Base-by-base conservation (phyloP, 1,140 invertebrate species). In the Papilio helenus region DNA sequence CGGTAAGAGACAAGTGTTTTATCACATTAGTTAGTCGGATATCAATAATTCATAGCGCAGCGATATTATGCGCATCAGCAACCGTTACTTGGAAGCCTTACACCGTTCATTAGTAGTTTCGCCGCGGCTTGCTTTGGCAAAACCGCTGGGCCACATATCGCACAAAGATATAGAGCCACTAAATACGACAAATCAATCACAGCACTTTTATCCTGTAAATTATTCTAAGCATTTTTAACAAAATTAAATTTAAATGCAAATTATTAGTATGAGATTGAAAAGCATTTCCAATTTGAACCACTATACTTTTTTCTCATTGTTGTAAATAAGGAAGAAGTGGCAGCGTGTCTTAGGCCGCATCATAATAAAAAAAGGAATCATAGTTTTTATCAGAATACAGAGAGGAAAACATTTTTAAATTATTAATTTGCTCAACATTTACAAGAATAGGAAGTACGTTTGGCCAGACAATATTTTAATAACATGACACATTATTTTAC, bases 41-140 rank as follows among this genome's bases (percentile, higher is more conserved):
- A 93, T 94, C 91, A 92, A 94, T 94, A 91, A 93, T 94, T 93
- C 92, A 94, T 92, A 91, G 85, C 84, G 81, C 80, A 85, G 78
- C 81, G 83, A 86, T 91, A 89, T 93, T 92, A 92, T 92, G 90
- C 90, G 86, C 88, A 91, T 86, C 87, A 85, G 26, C 83, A 79
- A 89, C 90, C 90, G 90, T 93, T 94, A 92, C 90, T 94, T 91
- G 90, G 91, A 93, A 93, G 90, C 85, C 91, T 91, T 87, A 90
- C 86, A 86, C 80, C 83, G 85, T 90, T 93, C 92, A 94, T 94
- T 94, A 92, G 92, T 94, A 93, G 88, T 94, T 90, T 86, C 83
- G 82, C 84, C 90, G 91, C 90, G 89, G 87, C 80, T 82, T 72
- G 89, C 92, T 94, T 93, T 94, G 91, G 92, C 92, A 93, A 92